Evolutionary conservation across 2,888 invertebrate genomes (phyloP).

Genomic region (Piscicola geometra): DNA sequence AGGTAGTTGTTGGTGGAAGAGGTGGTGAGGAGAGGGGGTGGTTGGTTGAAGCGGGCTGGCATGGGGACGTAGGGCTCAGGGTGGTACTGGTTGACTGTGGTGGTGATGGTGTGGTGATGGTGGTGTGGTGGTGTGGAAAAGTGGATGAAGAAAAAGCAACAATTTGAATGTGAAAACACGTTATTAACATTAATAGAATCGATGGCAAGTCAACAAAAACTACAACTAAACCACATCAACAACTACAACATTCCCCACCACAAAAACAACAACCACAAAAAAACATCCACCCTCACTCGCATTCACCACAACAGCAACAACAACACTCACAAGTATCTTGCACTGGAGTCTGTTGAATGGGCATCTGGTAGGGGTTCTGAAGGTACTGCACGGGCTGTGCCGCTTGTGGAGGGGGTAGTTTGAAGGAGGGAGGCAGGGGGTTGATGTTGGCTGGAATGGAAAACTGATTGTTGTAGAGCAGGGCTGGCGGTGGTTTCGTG

Average conservation of each 20-base stretch:
- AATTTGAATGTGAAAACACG: too few relatives aligned
- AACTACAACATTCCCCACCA: not conserved
- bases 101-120: not conserved
- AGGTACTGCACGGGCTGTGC: conserved; percentile 36
- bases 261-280: not conserved
- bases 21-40: conserved; percentile 18
- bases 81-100: conserved; percentile 26
- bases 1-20: not conserved
- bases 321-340: not conserved
- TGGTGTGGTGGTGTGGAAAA: too few relatives aligned
- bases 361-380: conserved; percentile 44
- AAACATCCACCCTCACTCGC: not conserved
- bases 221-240: not conserved
- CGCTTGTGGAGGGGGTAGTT: not conserved
- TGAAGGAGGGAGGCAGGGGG: conserved; percentile 42
- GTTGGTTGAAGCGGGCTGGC: conserved; percentile 21
- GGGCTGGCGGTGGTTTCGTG: conserved; percentile 43
- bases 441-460: conserved; percentile 35
- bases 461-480: conserved; percentile 32
- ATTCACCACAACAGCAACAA: not conserved
- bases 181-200: too few relatives aligned
- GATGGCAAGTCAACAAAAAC: not conserved
- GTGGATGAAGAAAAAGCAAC: too few relatives aligned
- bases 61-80: conserved; percentile 32
- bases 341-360: not conserved